Evolutionary conservation across 2,888 invertebrate species (phyloP), one percentile per base, ranked within the genome.

Genomic region (Caenorhabditis sp.): DNA sequence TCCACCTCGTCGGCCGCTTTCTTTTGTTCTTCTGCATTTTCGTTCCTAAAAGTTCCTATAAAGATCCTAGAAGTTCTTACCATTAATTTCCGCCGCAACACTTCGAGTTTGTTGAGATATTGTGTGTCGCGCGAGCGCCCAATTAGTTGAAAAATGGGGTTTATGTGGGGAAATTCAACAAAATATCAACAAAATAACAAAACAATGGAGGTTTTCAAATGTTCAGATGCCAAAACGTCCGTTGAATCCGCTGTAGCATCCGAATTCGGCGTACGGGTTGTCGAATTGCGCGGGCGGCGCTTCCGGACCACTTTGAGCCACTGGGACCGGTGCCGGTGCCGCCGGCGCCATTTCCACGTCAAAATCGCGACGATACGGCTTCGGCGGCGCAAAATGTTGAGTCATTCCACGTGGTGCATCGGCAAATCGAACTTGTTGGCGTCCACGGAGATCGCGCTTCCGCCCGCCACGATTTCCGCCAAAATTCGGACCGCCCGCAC

Each of bases 1-100:
- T 83, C 80, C 55, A 82, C 79, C 66, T 83, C 83, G 35, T 83
- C 82, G 17, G 78, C 73, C 27, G 80, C 75, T 65, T 83, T 83
- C 58, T 80, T 79, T 48, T 80, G 80, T 52, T 83, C 82, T 72
- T 83, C 83, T 83, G 79, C 35, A 81, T n/a, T n/a, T n/a, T n/a
- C n/a, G n/a, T n/a, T n/a, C n/a, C n/a, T n/a, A n/a, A n/a, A n/a
- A n/a, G n/a, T n/a, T n/a, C n/a, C n/a, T n/a, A n/a, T 30, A 27
- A 24, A 24, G 26, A 24, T n/a, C n/a, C 26, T 8, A 20, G 30
- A 9, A 9, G 30, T 5, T 30, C 63, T 65, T 27, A 83, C 83
- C 83, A 63, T 83, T 80, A 37, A 83, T 59, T 83, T 83, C 24
- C 82, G 50, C 30, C 83, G 76, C 35, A 83, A 59, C 48, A 82